phyloP scores from a whole-genome alignment of 2,888 invertebrate genomes.

The Tenthredo amoena region DNA sequence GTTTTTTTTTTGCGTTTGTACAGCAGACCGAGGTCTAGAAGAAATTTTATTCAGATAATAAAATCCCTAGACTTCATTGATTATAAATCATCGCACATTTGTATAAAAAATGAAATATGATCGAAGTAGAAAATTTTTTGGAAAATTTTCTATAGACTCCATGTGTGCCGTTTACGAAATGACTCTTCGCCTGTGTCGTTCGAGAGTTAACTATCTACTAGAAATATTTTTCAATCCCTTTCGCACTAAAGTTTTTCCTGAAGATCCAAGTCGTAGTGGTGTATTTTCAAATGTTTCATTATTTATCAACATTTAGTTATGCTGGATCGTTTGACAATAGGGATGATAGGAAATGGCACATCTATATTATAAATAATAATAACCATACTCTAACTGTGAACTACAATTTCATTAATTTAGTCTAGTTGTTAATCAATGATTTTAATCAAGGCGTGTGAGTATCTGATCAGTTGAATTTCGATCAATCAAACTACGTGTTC shows the following conservation, averaged over 20 bases:
- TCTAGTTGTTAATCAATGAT: not conserved
- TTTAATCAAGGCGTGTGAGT: not conserved
- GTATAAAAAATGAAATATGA: not conserved
- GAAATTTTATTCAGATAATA: not conserved
- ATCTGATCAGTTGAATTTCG: not conserved
- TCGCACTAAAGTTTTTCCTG: not conserved
- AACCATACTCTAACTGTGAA: not conserved
- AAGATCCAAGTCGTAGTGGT: not conserved
- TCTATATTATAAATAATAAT: conserved; percentile 9
- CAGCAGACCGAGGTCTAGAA: not conserved
- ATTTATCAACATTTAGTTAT: not conserved
- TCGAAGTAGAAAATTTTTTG: not conserved
- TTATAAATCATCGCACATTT: not conserved
- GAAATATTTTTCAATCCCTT: not conserved
- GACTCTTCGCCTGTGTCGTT: not conserved
- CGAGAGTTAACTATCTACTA: not conserved
- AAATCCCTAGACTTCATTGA: not conserved
- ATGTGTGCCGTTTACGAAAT: not conserved
- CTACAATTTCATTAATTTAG: not conserved
- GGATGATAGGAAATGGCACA: conserved; percentile 35
- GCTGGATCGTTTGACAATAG: not conserved
- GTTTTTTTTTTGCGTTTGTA: not conserved
- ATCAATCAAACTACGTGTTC: not conserved
- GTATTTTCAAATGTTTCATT: not conserved
- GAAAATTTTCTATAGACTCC: not conserved